Conservation (phyloP, 2,888 invertebrate species). For the Perithous albicinctus region DNA sequence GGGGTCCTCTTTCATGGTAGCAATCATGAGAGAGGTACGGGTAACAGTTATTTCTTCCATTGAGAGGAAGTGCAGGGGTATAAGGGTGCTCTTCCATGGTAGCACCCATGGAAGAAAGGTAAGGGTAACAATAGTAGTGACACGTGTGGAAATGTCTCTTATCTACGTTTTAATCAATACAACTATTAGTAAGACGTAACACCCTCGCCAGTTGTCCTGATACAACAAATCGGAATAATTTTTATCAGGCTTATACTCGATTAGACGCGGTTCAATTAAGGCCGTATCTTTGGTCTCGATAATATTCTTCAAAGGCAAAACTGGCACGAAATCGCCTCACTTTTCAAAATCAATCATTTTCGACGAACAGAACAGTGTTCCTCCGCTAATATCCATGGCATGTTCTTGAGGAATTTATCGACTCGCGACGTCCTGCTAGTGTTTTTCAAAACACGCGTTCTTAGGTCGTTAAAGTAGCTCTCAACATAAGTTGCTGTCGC, state of each 20-base stretch:
- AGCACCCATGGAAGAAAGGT: no score
- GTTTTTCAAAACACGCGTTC: constrained; percentile 28
- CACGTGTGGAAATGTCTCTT: no score
- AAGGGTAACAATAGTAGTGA: no score
- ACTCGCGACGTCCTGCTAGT: constrained; percentile 22
- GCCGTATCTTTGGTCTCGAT: neutral
- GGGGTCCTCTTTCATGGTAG: no score
- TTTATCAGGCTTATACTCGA: neutral
- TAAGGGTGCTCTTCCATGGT: no score
- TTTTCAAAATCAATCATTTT: neutral
- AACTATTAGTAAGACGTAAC: no score
- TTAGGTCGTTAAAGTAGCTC: constrained; percentile 44
- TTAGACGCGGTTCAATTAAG: no score
- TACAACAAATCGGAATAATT: neutral
- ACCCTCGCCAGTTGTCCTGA: constrained; percentile 1
- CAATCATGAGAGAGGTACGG: no score
- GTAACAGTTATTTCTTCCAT: no score
- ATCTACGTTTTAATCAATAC: no score
- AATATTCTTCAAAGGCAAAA: neutral
- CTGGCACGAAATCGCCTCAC: neutral
- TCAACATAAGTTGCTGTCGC: constrained; percentile 50
- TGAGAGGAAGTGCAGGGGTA: no score
- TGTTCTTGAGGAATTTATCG: constrained; percentile 39
- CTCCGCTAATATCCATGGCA: neutral
- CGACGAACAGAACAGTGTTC: neutral